Conservation (phyloP, 2,888 invertebrate species). For the Lasioglossum calceatum region DNA sequence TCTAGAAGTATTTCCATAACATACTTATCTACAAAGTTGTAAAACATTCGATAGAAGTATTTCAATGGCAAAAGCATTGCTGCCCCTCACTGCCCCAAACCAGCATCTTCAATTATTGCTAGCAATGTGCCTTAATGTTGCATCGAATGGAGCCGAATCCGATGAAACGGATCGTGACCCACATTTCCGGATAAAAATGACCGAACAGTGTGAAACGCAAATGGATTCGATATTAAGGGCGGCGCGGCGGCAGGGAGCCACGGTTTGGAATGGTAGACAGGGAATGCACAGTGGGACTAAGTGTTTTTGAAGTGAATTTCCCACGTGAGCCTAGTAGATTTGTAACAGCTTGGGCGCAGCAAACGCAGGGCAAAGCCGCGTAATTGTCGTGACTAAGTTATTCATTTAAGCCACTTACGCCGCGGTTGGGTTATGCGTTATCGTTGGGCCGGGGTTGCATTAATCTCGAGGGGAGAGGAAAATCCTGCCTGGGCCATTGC, state of each 20-base stretch:
- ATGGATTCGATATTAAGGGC: neutral
- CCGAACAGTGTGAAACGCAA: neutral
- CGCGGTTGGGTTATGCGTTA: constrained; percentile 72
- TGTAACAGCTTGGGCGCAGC: constrained; percentile 52
- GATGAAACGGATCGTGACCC: neutral
- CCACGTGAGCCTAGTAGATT: constrained; percentile 56
- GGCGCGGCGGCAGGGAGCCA: neutral
- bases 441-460: constrained; percentile 72
- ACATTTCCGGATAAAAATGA: neutral
- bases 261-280: constrained; percentile 4
- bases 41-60: neutral
- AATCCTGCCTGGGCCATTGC: constrained; percentile 5
- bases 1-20: too few species aligned
- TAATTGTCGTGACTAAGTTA: constrained; percentile 78
- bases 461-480: constrained; percentile 68
- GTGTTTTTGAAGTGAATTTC: constrained; percentile 61
- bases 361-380: constrained; percentile 66
- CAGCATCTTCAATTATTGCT: neutral
- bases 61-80: neutral
- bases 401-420: constrained; percentile 78
- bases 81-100: neutral
- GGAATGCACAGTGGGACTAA: constrained; percentile 17
- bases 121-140: neutral
- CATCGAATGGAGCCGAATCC: neutral
- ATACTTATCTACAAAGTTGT: too few species aligned